A percentile compares a stretch with the other conserved stretches of the same genome.
Evolutionary conservation across 2,797 vertebrate genomes (phyloP).

Genomic region (Natrix natrix): DNA sequence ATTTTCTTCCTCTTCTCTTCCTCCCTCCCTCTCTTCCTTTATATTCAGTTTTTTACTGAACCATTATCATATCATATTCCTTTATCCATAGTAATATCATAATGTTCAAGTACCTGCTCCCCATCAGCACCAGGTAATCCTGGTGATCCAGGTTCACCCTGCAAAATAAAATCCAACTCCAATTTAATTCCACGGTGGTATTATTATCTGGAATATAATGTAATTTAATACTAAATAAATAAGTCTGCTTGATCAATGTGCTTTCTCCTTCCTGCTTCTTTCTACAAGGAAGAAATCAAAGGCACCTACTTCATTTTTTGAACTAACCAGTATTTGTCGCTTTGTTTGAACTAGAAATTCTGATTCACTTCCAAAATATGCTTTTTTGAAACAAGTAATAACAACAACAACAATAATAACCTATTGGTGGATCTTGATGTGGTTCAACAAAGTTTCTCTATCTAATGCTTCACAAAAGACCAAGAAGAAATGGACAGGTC

Average conservation of each 20-base stretch:
- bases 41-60: background rate
- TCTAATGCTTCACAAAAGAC: background rate
- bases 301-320: background rate
- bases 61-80: background rate
- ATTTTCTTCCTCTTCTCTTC: background rate
- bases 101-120: conserved; percentile 81
- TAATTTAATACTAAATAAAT: background rate
- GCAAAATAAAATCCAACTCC: conserved; percentile 46
- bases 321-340: background rate
- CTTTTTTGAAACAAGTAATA: background rate
- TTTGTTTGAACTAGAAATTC: background rate
- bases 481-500: background rate
- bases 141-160: conserved; percentile 91
- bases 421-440: background rate
- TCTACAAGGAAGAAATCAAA: background rate
- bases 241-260: background rate
- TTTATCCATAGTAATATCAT: background rate
- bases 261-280: background rate
- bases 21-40: background rate
- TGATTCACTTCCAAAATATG: background rate
- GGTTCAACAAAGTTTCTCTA: background rate
- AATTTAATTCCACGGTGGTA: conserved; percentile 12
- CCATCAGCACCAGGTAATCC: conserved; percentile 90
- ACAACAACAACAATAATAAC: background rate
- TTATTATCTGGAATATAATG: background rate